Evolutionary conservation across 2,888 invertebrate species (phyloP).

Genomic region (Blastobasis adustella): DNA sequence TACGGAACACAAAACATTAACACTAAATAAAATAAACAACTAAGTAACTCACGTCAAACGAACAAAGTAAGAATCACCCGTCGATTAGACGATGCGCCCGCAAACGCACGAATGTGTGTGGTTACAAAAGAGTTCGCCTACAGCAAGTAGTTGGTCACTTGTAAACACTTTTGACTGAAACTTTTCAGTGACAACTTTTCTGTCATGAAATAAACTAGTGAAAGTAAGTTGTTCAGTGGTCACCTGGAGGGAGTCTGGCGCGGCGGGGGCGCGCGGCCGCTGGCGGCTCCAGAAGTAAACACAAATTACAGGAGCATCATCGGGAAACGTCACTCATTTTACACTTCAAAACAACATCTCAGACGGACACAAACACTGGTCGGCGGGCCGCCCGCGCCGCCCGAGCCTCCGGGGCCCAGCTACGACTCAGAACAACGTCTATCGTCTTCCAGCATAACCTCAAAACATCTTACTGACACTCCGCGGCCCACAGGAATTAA

Average conservation of each 20-base stretch:
- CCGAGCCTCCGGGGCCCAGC: slow-evolving; percentile 36
- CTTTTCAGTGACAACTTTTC: slow-evolving; percentile 62
- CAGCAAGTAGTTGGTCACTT: slow-evolving; percentile 30
- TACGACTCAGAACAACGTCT: slow-evolving; percentile 54
- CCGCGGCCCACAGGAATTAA: slow-evolving; percentile 76
- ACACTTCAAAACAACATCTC: slow-evolving; percentile 68
- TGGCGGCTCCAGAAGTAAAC: slow-evolving; percentile 63
- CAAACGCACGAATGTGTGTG: slow-evolving; percentile 17
- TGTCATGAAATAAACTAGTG: slow-evolving; percentile 40
- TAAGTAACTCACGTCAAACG: not conserved
- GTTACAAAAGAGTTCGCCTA: slow-evolving; percentile 2
- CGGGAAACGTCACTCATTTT: slow-evolving; percentile 55
- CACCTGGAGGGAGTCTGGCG: slow-evolving; percentile 26
- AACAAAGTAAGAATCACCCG: slow-evolving; percentile 4
- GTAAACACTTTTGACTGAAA: slow-evolving; percentile 54
- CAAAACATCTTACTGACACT: slow-evolving; percentile 75
- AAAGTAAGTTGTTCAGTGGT: slow-evolving; percentile 55
- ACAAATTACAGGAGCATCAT: slow-evolving; percentile 63
- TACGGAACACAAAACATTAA: too few species aligned
- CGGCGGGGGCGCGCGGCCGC: slow-evolving; percentile 10
- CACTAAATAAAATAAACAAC: not conserved
- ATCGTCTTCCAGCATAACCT: slow-evolving; percentile 66
- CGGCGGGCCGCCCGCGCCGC: slow-evolving; percentile 19
- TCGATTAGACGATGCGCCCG: slow-evolving; percentile 4
- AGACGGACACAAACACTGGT: slow-evolving; percentile 54